phyloP scores from a whole-genome alignment of 2,797 vertebrate species.

The Denticeps clupeoides region DNA sequence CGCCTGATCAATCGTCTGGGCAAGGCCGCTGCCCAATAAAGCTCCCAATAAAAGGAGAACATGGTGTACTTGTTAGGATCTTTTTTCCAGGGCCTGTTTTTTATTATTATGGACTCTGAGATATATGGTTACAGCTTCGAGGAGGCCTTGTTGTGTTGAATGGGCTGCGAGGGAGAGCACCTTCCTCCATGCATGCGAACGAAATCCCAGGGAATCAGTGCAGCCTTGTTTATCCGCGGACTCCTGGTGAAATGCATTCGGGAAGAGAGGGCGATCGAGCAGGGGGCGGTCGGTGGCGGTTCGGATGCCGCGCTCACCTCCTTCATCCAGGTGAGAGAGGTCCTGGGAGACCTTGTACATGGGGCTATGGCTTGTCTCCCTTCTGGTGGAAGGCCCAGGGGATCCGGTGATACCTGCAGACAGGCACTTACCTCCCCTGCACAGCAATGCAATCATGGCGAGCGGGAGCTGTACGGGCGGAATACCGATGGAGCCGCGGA shows the following conservation, averaged over 20 bases:
- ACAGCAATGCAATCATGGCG: neutral
- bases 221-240: too few relatives aligned
- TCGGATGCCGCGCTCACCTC: neutral
- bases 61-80: neutral
- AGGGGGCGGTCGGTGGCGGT: neutral
- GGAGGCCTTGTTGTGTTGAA: neutral
- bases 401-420: slow-evolving; percentile 8
- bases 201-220: too few relatives aligned
- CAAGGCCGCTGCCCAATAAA: too few relatives aligned
- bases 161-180: neutral
- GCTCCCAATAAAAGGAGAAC: neutral
- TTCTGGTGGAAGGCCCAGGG: neutral
- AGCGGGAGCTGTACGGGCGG: neutral
- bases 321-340: neutral
- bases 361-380: slow-evolving; percentile 1
- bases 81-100: neutral
- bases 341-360: neutral
- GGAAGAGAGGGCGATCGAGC: too few relatives aligned
- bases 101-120: neutral
- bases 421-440: slow-evolving; percentile 7
- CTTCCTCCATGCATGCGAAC: too few relatives aligned
- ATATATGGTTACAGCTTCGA: neutral
- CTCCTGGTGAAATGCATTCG: too few relatives aligned
- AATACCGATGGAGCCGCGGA: slow-evolving; percentile 1
- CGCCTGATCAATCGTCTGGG: too few relatives aligned